Base-by-base conservation (phyloP, 2,113 vertebrate genomes). In the Fregata magnificens region DNA sequence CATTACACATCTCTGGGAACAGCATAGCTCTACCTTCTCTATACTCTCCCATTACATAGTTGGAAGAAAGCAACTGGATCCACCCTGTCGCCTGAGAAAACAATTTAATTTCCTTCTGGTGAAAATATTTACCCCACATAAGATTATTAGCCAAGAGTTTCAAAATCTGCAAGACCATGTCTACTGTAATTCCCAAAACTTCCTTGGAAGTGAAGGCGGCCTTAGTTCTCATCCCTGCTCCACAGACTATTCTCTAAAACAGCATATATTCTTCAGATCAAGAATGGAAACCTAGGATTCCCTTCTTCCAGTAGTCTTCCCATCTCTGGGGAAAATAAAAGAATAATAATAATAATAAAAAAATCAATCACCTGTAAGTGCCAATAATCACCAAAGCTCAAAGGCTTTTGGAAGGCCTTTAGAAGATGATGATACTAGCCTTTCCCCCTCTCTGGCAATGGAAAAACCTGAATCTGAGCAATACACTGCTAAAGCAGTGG, bases 401-500 rank as follows among this genome's bases (percentile, higher is more conserved):
- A 77, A 78, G 20, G 34, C 16, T 76, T 83, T 28, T 36, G 5
- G 13, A 91, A 93, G 49, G 40, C 40, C 38, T 61, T 80, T 16
- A 52, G 11, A 34, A 5, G 4, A 83, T 50, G 16, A 72, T 67
- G 77, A 63, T 28, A 59, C 10, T 52, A 20, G 18, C 16, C 17
- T 63, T 69, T 18, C 3, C 11, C 47, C 29, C 32, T 29, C 59
- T 73, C 34, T 76, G 36, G 26, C 25, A 81, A 73, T 18, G 15
- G 31, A 71, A 66, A 10, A 53, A 71, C 45, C 25, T n/a, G n/a
- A 71, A 78, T 29, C 20, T n/a, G 22, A 85, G 55, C 44, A 88
- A 47, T 13, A 55, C 0, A 3, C 5, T 29, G 47, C 44, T 44
- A 52, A 44, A 55, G 34, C 32, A 28, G 44, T 3, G 0, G n/a